A percentile compares a stretch with the other conserved stretches of the same genome.
Conservation (phyloP, 2,113 vertebrate genomes). For the Pogona vitticeps region DNA sequence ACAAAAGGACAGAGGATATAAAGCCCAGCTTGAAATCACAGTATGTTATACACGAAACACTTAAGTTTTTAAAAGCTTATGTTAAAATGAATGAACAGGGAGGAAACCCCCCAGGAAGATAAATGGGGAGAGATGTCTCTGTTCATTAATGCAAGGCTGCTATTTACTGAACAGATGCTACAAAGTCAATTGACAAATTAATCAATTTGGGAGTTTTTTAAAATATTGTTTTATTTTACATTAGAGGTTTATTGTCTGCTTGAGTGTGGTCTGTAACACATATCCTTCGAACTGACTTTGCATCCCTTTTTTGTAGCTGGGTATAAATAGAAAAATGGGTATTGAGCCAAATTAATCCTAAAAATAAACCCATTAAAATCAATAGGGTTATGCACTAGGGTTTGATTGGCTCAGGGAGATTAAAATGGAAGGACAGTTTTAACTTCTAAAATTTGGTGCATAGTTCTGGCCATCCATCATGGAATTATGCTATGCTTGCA, state of each 20-base stretch:
- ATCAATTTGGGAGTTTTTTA: neutral
- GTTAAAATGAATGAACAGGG: constrained; percentile 2
- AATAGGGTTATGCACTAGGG: neutral
- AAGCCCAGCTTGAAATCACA: constrained; percentile 2
- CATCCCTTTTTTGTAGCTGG: neutral
- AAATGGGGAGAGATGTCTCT: neutral
- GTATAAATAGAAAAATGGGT: constrained; percentile 6
- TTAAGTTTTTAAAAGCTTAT: constrained; percentile 10
- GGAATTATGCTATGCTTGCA: neutral
- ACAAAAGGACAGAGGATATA: neutral
- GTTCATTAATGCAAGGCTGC: constrained; percentile 13
- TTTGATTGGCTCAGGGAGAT: constrained; percentile 1
- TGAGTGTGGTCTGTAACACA: neutral
- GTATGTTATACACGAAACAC: constrained; percentile 25
- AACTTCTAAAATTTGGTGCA: constrained; percentile 5
- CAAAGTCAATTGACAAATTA: constrained; percentile 1
- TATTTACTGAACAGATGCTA: neutral
- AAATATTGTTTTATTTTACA: constrained; percentile 4
- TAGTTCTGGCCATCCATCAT: neutral
- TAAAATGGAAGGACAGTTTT: neutral
- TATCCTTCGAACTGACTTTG: neutral
- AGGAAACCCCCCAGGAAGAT: neutral
- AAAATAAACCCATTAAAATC: neutral
- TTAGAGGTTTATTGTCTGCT: neutral
- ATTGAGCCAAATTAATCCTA: neutral